Evolutionary conservation across 2,113 vertebrate species (phyloP).

Genomic region (Nothocercus nigrocapillus): DNA sequence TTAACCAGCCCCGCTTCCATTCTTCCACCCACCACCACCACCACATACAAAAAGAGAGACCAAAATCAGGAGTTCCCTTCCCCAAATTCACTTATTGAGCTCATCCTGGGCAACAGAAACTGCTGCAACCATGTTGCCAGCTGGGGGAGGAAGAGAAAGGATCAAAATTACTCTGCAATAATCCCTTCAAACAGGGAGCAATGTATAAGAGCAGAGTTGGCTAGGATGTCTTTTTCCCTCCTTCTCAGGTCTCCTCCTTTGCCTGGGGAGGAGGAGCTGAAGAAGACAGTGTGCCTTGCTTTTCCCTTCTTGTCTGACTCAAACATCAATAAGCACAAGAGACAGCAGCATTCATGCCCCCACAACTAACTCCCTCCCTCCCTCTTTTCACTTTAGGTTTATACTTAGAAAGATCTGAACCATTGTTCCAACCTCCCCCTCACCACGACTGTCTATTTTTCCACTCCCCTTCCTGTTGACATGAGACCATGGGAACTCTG

Average conservation of each 20-base stretch:
- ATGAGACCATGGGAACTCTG: too few relatives aligned
- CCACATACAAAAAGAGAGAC: not conserved
- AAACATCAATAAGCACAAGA: too few relatives aligned
- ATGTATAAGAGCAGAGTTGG: too few relatives aligned
- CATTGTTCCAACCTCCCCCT: not conserved
- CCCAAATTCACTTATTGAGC: slow-evolving; percentile 68
- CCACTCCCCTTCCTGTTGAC: too few relatives aligned
- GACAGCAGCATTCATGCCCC: too few relatives aligned
- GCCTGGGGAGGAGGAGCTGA: too few relatives aligned
- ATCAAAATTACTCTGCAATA: not conserved
- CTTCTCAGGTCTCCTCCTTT: too few relatives aligned
- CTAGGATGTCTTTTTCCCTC: too few relatives aligned
- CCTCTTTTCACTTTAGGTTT: slow-evolving; percentile 41
- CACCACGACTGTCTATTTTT: too few relatives aligned
- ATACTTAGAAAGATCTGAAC: slow-evolving; percentile 73
- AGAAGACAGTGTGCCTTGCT: not conserved
- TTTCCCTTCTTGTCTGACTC: not conserved
- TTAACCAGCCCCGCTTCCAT: not conserved
- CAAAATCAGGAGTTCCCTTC: not conserved
- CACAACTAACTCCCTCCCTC: not conserved
- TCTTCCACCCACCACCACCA: not conserved
- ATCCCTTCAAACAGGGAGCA: not conserved
- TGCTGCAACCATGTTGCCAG: slow-evolving; percentile 76
- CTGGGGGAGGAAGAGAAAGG: not conserved
- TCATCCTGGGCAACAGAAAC: slow-evolving; percentile 75